phyloP scores from a whole-genome alignment of 1,140 invertebrate genomes.

The Eumaeus atala region DNA sequence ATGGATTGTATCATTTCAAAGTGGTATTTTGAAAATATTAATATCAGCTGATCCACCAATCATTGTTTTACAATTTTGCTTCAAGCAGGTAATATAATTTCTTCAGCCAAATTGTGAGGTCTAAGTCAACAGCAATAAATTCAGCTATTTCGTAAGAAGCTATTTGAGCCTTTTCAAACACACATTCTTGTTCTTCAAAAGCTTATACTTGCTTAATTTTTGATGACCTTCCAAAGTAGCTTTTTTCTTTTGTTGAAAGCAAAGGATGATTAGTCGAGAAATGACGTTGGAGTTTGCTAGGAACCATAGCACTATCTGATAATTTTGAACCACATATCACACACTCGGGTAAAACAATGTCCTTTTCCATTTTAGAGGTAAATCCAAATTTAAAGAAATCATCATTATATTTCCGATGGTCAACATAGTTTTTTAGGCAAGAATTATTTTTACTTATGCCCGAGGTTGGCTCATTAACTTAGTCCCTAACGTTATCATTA shows the following conservation, averaged over 20 bases:
- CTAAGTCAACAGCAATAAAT: conserved; percentile 8
- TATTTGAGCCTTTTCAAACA: conserved; percentile 14
- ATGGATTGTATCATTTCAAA: conserved; percentile 13
- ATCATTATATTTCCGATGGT: conserved; percentile 12
- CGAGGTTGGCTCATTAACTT: conserved; percentile 13
- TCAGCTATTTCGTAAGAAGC: conserved; percentile 15
- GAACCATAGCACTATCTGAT: conserved; percentile 13
- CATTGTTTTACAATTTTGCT: conserved; percentile 13
- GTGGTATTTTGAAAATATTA: background rate
- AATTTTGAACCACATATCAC: conserved; percentile 13
- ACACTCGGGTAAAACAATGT: conserved; percentile 13
- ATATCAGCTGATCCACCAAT: conserved; percentile 12
- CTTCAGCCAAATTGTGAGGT: conserved; percentile 15
- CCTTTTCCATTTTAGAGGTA: conserved; percentile 9
- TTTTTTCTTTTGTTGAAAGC: conserved; percentile 8
- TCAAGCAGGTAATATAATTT: conserved; percentile 17
- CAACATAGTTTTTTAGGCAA: background rate
- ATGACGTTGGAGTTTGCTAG: conserved; percentile 16
- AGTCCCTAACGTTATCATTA: conserved; percentile 13
- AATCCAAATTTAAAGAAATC: conserved; percentile 18
- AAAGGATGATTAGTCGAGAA: conserved; percentile 13
- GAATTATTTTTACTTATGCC: conserved; percentile 14
- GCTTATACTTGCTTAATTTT: background rate
- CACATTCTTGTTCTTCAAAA: background rate
- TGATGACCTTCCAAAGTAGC: conserved; percentile 13